Evolutionary conservation across 2,888 invertebrate genomes (phyloP).

Genomic region (Thecocarcelia acutangulata): DNA sequence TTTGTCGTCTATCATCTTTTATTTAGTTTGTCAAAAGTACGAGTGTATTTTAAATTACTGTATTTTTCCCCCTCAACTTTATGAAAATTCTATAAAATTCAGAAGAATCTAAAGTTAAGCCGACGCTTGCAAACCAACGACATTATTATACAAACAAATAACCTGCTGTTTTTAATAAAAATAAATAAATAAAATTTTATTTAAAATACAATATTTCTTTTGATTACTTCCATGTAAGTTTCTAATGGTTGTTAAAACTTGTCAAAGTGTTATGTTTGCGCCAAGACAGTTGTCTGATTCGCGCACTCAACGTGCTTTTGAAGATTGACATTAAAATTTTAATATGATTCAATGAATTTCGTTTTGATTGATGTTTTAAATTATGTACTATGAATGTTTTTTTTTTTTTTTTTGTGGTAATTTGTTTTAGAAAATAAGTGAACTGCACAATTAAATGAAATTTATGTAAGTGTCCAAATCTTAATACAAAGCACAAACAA

Average conservation of each 20-base stretch:
- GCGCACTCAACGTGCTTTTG: not conserved
- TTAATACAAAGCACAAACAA: too few relatives aligned
- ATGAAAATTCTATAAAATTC: not conserved
- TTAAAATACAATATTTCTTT: slow-evolving; percentile 26
- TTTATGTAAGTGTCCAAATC: not conserved
- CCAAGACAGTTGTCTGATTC: slow-evolving; percentile 9
- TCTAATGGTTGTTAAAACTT: slow-evolving; percentile 22
- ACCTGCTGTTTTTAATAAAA: slow-evolving; percentile 47
- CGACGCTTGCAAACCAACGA: not conserved
- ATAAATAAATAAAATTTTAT: slow-evolving; percentile 20
- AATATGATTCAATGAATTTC: slow-evolving; percentile 47
- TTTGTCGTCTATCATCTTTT: not conserved
- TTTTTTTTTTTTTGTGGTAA: too few relatives aligned
- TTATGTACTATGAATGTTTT: slow-evolving; percentile 20
- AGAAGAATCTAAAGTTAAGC: slow-evolving; percentile 21
- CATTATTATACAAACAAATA: slow-evolving; percentile 8
- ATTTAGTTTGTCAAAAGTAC: too few relatives aligned
- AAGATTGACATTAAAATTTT: slow-evolving; percentile 22
- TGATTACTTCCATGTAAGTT: slow-evolving; percentile 29
- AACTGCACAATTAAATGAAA: slow-evolving; percentile 4
- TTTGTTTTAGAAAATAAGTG: not conserved
- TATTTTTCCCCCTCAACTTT: too few relatives aligned
- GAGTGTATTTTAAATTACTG: too few relatives aligned
- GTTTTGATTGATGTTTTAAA: slow-evolving; percentile 43
- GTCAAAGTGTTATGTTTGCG: slow-evolving; percentile 39